Evolutionary conservation across 2,113 vertebrate genomes (phyloP).

Genomic region (Helogale parvula): DNA sequence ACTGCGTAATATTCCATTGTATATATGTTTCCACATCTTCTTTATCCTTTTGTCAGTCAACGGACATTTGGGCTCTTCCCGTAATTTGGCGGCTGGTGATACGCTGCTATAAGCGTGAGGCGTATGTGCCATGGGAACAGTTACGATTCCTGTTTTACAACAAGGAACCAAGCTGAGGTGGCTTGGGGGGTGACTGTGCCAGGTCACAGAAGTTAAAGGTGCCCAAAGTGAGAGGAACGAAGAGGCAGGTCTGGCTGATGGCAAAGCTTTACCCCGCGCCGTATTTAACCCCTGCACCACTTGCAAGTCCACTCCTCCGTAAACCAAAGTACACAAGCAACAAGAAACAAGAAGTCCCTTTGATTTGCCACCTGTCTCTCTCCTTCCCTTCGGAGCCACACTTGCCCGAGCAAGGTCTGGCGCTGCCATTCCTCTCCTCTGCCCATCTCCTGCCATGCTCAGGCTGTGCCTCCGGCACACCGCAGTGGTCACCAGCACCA

Average conservation of each 20-base stretch:
- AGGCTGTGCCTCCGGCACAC: neutral
- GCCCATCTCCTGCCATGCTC: fast-evolving
- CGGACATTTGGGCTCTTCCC: too few species aligned
- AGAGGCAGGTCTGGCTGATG: neutral
- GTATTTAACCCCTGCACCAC: neutral
- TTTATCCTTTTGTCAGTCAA: too few species aligned
- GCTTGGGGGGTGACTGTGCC: neutral
- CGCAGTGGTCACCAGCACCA: neutral
- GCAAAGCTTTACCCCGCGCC: neutral
- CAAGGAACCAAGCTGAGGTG: neutral
- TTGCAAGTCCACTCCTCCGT: fast-evolving
- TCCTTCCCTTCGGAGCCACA: neutral
- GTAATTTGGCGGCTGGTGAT: too few species aligned
- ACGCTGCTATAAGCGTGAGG: too few species aligned
- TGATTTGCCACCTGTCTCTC: neutral
- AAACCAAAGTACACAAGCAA: neutral
- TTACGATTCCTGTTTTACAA: neutral
- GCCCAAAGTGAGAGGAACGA: neutral
- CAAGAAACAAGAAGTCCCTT: neutral
- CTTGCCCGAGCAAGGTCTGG: neutral
- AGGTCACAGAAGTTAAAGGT: neutral
- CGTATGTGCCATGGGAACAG: neutral
- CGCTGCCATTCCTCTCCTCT: neutral
- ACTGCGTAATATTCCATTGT: too few species aligned
- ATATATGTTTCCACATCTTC: too few species aligned